Conservation (phyloP, 2,113 vertebrate genomes). For the Climacteris rufus region DNA sequence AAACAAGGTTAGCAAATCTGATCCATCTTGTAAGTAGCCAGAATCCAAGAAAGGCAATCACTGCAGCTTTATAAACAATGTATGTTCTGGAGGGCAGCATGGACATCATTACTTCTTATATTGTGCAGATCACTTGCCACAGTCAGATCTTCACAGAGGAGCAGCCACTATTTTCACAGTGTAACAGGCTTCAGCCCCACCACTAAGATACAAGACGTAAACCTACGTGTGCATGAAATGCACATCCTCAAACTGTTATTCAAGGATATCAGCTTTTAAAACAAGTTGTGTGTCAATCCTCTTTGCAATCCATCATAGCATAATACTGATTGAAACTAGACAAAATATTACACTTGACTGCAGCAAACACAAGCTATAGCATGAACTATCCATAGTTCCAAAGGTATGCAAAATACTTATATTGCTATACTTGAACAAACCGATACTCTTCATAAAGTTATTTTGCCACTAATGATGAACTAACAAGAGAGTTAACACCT, state of each 20-base stretch:
- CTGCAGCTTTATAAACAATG: neutral
- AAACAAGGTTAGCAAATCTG: neutral
- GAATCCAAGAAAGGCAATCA: neutral
- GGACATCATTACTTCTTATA: neutral
- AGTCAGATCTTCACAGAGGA: neutral
- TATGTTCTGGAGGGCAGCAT: neutral
- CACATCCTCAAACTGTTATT: neutral
- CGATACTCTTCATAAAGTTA: neutral
- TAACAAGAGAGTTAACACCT: neutral
- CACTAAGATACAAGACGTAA: neutral
- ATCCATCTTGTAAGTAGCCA: neutral
- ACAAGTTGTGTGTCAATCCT: neutral
- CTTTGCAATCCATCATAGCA: neutral
- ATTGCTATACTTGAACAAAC: neutral
- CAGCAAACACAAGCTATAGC: neutral
- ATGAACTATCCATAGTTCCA: neutral
- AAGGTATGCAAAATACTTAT: neutral
- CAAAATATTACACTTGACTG: neutral
- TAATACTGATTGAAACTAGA: neutral
- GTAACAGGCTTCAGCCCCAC: neutral
- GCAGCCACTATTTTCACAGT: neutral
- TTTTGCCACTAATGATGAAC: neutral
- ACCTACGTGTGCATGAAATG: accelerated
- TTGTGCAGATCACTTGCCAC: neutral
- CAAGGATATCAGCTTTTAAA: neutral